A percentile compares a stretch with the other conserved stretches of the same genome.
phyloP scores from a whole-genome alignment of 2,113 vertebrate genomes.

The Cromileptes altivelis region DNA sequence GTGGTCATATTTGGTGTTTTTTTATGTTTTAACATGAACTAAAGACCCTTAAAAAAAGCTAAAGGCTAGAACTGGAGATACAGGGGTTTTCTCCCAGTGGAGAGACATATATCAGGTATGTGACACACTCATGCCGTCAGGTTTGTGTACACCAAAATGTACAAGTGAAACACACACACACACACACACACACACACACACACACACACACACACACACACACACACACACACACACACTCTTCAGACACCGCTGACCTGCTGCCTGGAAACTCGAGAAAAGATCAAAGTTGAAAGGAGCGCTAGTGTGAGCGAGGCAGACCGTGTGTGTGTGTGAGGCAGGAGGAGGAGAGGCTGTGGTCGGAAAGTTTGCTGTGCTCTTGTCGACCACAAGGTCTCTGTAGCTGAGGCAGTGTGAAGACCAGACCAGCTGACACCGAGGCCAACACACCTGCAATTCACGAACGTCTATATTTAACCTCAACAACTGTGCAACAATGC shows the following conservation, averaged over 20 bases:
- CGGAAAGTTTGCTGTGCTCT: constrained; percentile 75
- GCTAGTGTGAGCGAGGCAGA: not conserved
- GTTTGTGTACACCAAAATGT: not conserved
- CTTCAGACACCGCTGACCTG: constrained; percentile 3
- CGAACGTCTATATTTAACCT: not conserved
- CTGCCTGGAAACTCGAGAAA: constrained; percentile 37
- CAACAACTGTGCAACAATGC: not conserved
- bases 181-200: not conserved
- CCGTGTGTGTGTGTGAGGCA: not conserved
- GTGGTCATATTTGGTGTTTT: too few species aligned
- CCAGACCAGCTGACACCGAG: constrained; percentile 3
- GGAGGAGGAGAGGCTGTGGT: constrained; percentile 64
- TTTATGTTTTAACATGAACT: too few species aligned
- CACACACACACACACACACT: not conserved
- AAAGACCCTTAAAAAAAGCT: not conserved
- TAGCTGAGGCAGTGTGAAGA: not conserved
- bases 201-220: not conserved
- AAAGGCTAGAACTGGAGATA: not conserved
- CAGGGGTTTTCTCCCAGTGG: not conserved
- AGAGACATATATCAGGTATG: not conserved
- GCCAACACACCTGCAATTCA: constrained; percentile 20
- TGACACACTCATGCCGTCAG: not conserved
- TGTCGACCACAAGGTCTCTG: constrained; percentile 62
- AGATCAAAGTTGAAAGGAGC: not conserved
- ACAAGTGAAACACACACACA: not conserved